Evolutionary conservation across 2,888 invertebrate species (phyloP), one percentile per base, ranked within the genome.

Genomic region (Hecatera dysodea): DNA sequence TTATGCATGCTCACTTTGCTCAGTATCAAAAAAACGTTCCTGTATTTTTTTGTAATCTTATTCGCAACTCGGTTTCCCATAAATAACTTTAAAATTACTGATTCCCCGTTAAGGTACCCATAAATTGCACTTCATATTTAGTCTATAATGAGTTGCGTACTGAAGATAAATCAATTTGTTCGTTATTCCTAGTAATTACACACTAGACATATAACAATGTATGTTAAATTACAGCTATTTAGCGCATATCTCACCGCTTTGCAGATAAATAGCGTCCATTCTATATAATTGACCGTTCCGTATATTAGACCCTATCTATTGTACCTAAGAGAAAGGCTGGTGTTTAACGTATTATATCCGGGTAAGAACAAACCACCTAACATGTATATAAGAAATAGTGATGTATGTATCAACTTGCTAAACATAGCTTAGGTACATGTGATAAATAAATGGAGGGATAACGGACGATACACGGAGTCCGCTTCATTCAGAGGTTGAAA

Each of bases 311-410:
- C 27, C 68, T 72, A 76, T 79, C 81, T 70, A 77, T 80, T 82
- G 80, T 80, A 66, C 50, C 55, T 56, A 42, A 55, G 80, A 82
- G 82, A 82, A 82, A 81, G 77, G 73, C 67, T 56, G 2, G 67
- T 57, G 46, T 62, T 71, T 65, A 79, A 79, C 44, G 39, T 71
- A 80, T 74, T 69, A 77, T 82, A 72, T 82, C 83, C 83, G 82
- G 71, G 59, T 73, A 68, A 61, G 57, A 68, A 82, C 57, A 48
- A 77, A 78, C 67, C 62, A 53, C 59, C 46, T 63, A 70, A 71
- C 68, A 59, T 79, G 53, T 44, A 61, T 44, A 42, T 72, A 67
- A 68, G 53, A 67, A 63, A 71, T 78, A 63, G 62, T 74, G 66
- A 68, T 63, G 42, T 72, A 72, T 77, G 60, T 61, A 63, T 66